Base-by-base conservation (phyloP, 2,797 vertebrate species). In the Synanceia verrucosa region DNA sequence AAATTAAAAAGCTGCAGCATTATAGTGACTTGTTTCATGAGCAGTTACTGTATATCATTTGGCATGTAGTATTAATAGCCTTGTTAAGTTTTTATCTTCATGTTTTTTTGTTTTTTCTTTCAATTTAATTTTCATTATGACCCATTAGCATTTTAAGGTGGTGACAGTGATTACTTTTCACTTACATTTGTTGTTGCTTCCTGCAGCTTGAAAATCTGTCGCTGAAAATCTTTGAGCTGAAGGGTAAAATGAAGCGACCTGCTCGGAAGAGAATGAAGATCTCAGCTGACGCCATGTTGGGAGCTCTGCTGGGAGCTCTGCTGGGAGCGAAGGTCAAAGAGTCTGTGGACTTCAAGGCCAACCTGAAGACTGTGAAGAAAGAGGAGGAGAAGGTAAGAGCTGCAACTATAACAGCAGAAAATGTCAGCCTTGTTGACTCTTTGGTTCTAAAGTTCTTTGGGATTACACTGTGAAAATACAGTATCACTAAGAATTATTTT, bases 341-440 rank as follows among this genome's bases (percentile, higher is more conserved):
- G 72, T 94, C 94, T 11, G 88, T 95, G 61, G 95, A 95, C 86
- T 94, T 95, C 73, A 95, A 94, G 75, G 93, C 93, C 73, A 94
- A 94, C 83, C 91, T 95, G 3, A 95, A 95, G 85, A 95, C 95
- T 13, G 94, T 94, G 47, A 95, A 94, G 84, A 95, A 95, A 57
- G 95, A 95, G 76, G 95, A 95, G 21, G 94, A 95, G 76, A 95
- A 95, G 91, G 94, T 93, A 50, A 68, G 72, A 0, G 16, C 4
- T 37, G 29, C 48, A 41, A 10, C 24, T 5, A 11, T 3, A 37
- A 44, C 28, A 39, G 12, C 3, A 8, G 46, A 90, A 4, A 84
- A 91, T 3, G 87, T 87, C 72, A 90, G 87, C 85, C 72, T 90
- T 44, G 86, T 2, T 56, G 39, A 44, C 28, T 31, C 12, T 2